phyloP scores from a whole-genome alignment of 2,888 invertebrate genomes.

The Anodontia alba region DNA sequence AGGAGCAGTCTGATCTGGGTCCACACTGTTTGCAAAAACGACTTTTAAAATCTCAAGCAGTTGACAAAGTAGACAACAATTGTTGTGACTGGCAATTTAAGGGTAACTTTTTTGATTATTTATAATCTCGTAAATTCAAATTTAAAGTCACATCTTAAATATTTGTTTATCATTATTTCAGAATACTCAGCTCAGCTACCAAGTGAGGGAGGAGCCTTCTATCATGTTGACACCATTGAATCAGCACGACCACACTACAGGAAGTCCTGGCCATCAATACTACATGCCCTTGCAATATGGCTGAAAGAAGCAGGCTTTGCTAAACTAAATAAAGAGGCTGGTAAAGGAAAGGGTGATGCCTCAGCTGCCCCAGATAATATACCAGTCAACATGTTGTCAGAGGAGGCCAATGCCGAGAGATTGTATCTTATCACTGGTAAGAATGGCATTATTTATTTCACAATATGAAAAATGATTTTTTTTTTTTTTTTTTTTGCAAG shows the following conservation, averaged over 20 bases:
- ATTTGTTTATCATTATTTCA: slow-evolving; percentile 68
- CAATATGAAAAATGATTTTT: too few relatives aligned
- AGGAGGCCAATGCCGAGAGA: slow-evolving; percentile 88
- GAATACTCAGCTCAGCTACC: slow-evolving; percentile 96
- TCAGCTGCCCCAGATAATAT: slow-evolving; percentile 71
- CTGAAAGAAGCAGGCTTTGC: slow-evolving; percentile 89
- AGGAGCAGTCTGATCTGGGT: too few relatives aligned
- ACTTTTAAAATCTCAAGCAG: too few relatives aligned
- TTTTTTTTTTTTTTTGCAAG: too few relatives aligned
- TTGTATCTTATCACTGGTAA: slow-evolving; percentile 95
- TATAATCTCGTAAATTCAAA: too few relatives aligned
- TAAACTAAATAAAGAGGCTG: slow-evolving; percentile 65
- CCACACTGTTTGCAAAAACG: too few relatives aligned
- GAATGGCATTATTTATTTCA: too few relatives aligned
- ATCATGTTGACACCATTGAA: slow-evolving; percentile 97
- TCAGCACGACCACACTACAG: slow-evolving; percentile 96
- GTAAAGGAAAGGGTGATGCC: slow-evolving; percentile 43
- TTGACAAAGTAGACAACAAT: too few relatives aligned
- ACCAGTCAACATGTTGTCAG: slow-evolving; percentile 83
- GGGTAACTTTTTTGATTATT: too few relatives aligned
- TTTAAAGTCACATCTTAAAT: too few relatives aligned
- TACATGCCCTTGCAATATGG: slow-evolving; percentile 97
- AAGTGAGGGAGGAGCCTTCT: slow-evolving; percentile 95
- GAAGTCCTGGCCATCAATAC: slow-evolving; percentile 96
- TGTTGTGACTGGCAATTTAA: too few relatives aligned